phyloP scores from a whole-genome alignment of 2,797 vertebrate species.

The Eleutherodactylus coqui region DNA sequence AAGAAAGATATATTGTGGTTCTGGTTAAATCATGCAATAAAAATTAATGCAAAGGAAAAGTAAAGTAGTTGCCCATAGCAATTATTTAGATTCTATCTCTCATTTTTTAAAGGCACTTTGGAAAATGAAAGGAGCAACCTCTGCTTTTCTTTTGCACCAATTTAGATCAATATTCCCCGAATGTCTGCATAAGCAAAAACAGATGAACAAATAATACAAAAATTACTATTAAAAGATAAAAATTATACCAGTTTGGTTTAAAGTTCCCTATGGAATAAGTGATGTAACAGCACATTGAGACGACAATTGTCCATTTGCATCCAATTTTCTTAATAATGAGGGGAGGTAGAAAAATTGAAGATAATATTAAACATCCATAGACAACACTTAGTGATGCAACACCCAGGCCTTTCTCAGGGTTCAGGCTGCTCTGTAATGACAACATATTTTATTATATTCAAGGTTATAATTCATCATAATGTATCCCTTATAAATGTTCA shows the following conservation, averaged over 20 bases:
- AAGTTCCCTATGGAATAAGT: conserved; percentile 47
- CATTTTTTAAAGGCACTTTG: no score
- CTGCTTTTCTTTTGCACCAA: no score
- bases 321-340: conserved; percentile 50
- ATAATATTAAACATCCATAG: conserved; percentile 44
- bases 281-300: conserved; percentile 47
- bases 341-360: conserved; percentile 37
- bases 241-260: conserved; percentile 47
- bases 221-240: not conserved
- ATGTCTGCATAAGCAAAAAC: not conserved
- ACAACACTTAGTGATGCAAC: conserved; percentile 47
- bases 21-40: no score
- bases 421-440: conserved; percentile 45
- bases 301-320: conserved; percentile 46
- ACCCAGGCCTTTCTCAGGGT: conserved; percentile 47
- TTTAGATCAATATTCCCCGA: no score
- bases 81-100: no score
- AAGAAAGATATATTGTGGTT: no score
- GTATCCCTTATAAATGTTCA: not conserved
- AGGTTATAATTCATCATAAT: not conserved
- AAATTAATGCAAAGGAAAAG: no score
- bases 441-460: not conserved
- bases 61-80: no score
- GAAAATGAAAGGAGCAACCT: no score
- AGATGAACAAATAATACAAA: not conserved